Evolutionary conservation across 2,797 vertebrate species (phyloP).

Genomic region (Falco cherrug): DNA sequence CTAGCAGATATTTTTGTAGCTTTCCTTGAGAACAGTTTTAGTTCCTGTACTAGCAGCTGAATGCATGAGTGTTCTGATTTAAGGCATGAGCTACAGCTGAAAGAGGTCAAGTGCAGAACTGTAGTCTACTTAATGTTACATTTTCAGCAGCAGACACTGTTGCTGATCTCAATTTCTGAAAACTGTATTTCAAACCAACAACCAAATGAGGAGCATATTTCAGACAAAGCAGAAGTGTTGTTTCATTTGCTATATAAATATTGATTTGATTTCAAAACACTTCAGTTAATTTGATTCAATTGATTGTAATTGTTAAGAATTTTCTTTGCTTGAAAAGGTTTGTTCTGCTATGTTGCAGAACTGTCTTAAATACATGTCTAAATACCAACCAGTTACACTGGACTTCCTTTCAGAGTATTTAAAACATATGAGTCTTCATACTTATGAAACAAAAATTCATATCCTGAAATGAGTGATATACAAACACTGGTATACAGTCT

Average conservation of each 20-base stretch:
- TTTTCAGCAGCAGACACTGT: slow-evolving; percentile 17
- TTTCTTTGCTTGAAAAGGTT: neutral
- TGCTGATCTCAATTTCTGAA: slow-evolving; percentile 55
- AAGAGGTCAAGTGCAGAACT: neutral
- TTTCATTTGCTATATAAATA: neutral
- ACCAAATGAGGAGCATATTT: neutral
- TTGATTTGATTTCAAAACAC: neutral
- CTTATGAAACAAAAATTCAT: neutral
- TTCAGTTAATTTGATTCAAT: neutral
- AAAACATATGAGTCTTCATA: neutral
- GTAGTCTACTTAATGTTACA: neutral
- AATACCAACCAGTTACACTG: neutral
- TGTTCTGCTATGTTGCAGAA: neutral
- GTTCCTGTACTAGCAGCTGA: neutral
- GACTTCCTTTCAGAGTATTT: neutral
- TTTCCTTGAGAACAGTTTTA: neutral
- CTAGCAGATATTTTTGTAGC: neutral
- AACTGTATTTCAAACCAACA: slow-evolving; percentile 23
- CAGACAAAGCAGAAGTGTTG: neutral
- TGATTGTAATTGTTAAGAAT: neutral
- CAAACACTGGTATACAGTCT: neutral
- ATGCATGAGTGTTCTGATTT: neutral
- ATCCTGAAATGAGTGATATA: neutral
- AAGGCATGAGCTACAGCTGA: neutral
- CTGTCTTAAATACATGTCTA: neutral